A percentile compares a stretch with the other conserved stretches of the same genome.
Evolutionary conservation across 1,140 invertebrate genomes (phyloP).

Genomic region (Idris sp.): DNA sequence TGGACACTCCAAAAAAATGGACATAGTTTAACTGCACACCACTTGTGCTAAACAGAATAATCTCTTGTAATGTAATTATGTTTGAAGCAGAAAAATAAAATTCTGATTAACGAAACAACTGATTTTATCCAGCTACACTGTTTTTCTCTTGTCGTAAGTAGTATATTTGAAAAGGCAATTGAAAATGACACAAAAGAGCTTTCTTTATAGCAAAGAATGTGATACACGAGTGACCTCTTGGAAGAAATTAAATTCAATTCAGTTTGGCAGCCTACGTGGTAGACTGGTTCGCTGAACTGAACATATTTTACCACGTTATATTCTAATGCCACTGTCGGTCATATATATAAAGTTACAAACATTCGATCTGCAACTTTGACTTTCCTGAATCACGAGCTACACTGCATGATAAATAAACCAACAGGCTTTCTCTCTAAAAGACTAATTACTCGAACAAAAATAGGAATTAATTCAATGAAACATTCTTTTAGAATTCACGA

Average conservation of each 20-base stretch:
- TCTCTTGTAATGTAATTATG: too few relatives aligned
- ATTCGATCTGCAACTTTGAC: constrained; percentile 21
- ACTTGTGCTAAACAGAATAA: too few relatives aligned
- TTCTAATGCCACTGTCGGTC: constrained; percentile 3
- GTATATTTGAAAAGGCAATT: not conserved
- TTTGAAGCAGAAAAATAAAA: too few relatives aligned
- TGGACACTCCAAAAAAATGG: too few relatives aligned
- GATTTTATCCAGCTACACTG: not conserved
- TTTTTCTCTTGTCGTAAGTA: not conserved
- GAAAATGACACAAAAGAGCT: constrained; percentile 9
- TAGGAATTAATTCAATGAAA: too few relatives aligned
- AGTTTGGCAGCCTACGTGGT: constrained; percentile 37
- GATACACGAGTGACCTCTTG: constrained; percentile 24
- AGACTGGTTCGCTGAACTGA: constrained; percentile 26
- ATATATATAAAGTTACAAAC: constrained; percentile 21
- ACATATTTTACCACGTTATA: constrained; percentile 10
- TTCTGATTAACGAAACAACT: too few relatives aligned
- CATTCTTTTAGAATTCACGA: too few relatives aligned
- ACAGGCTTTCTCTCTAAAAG: not conserved
- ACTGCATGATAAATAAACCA: constrained; percentile 8
- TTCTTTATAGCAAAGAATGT: constrained; percentile 10
- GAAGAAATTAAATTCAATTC: constrained; percentile 49
- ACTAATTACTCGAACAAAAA: too few relatives aligned
- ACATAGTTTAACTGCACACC: too few relatives aligned
- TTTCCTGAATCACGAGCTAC: constrained; percentile 6